Evolutionary conservation across 2,113 vertebrate species (phyloP).

Genomic region (Megalops atlanticus): DNA sequence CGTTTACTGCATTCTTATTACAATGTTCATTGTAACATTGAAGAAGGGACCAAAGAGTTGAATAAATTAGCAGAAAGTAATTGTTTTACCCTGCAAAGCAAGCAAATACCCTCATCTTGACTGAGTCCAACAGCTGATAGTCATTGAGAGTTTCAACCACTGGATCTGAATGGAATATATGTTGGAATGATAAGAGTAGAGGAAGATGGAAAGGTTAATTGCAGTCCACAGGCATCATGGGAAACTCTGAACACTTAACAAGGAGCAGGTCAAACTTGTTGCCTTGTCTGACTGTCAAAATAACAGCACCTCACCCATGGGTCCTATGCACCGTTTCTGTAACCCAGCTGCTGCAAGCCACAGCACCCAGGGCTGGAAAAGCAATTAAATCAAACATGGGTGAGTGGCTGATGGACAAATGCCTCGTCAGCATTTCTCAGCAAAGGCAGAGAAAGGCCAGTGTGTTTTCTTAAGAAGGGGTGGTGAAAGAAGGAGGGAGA

Average conservation of each 20-base stretch:
- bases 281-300: conserved; percentile 67
- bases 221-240: conserved; percentile 58
- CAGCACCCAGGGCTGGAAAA: conserved; percentile 68
- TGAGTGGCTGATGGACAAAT: conserved; percentile 68
- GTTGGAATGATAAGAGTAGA: conserved; percentile 12
- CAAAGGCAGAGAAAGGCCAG: conserved; percentile 46
- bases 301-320: conserved; percentile 63
- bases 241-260: conserved; percentile 57
- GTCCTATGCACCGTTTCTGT: conserved; percentile 57
- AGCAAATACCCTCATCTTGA: neutral
- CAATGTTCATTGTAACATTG: neutral
- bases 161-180: neutral
- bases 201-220: conserved; percentile 41
- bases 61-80: neutral
- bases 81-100: neutral
- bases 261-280: conserved; percentile 65
- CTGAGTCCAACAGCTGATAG: neutral
- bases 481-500: conserved; percentile 49
- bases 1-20: neutral
- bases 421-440: conserved; percentile 63
- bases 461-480: conserved; percentile 38
- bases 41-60: neutral
- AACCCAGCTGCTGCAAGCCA: conserved; percentile 45
- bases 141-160: neutral
- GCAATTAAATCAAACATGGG: conserved; percentile 73